Percentiles rank a stretch among this genome's conserved stretches.
Conservation (phyloP, 2,113 vertebrate genomes). For the Pantherophis guttatus region DNA sequence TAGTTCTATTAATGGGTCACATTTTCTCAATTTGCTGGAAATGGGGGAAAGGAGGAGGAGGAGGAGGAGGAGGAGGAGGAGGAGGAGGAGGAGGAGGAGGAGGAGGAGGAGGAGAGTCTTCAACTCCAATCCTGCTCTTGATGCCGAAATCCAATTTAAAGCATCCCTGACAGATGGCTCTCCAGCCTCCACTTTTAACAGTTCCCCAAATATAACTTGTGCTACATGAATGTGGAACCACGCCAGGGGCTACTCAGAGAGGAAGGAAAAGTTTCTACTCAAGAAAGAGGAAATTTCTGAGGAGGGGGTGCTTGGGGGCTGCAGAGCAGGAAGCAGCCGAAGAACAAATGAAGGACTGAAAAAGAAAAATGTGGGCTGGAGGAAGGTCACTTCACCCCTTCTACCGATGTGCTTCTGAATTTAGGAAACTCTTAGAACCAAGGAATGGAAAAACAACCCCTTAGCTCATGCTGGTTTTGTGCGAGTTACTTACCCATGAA, state of each 20-base stretch:
- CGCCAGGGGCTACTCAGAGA: background rate
- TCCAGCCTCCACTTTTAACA: background rate
- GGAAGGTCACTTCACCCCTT: background rate
- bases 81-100: background rate
- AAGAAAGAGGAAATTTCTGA: conserved; percentile 9
- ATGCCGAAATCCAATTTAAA: background rate
- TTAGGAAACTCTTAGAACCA: background rate
- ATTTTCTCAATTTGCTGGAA: background rate
- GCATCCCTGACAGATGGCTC: background rate
- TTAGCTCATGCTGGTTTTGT: background rate
- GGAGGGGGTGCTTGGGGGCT: background rate
- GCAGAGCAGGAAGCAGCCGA: background rate
- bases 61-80: background rate
- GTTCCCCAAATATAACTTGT: conserved; percentile 3
- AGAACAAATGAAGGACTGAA: background rate
- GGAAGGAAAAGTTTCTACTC: conserved; percentile 1
- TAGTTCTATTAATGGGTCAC: background rate
- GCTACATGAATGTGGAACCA: conserved; percentile 17
- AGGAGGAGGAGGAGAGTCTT: background rate
- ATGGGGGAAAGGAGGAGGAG: background rate
- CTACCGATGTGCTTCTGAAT: background rate
- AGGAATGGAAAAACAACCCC: background rate
- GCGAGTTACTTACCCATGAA: background rate
- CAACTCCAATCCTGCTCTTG: background rate
- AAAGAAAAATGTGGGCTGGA: no score